Base-by-base conservation (phyloP, 2,888 invertebrate species). In the Melanchra persicariae region DNA sequence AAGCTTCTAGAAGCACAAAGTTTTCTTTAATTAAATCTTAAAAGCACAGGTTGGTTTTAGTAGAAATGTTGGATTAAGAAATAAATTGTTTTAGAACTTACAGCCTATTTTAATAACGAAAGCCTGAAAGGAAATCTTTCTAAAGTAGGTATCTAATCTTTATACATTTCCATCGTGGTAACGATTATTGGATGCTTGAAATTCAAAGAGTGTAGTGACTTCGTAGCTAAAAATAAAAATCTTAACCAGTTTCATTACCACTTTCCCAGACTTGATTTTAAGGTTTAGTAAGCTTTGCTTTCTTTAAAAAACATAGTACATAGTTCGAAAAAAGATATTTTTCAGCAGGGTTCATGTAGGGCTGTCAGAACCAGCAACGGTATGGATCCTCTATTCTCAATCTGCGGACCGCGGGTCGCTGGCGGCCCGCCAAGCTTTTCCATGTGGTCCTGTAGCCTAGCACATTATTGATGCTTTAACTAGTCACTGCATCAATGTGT, bases 71-170 rank as follows among this genome's bases (percentile, higher is more conserved):
- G 5, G 22, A 73, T 45, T 30, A 60, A 40, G 45, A 54, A 45
- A 61, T 49, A 59, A 74, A 49, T 60, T 55, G 34, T 74, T 65
- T 72, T 24, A 55, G 43, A 7, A 0, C 30, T 45, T 45, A 57
- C 7, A 12, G 30, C n/a, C 15, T 17, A n/a, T 10, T 67, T 61
- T 9, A 34, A 24, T 51, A 40, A 51, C 9, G 15, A 47, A 67
- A 47, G 10, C 51, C 17, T 67, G 10, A n/a, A 51, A 74, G 22
- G 55, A 47, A 75, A 61, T 54, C 34, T 49, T 5, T 59, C 40
- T 49, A 8, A 7, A 6, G 19, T 0, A 51, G 47, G n/a, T 49
- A n/a, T n/a, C n/a, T n/a, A 60, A 59, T 40, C 15, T 17, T 60
- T 55, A 1, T 19, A 47, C 8, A 58, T 52, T 52, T 63, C 63